Percentiles rank a stretch among this genome's conserved stretches.
Evolutionary conservation across 2,888 invertebrate species (phyloP).

Genomic region (Tetramorium bicarinatum): DNA sequence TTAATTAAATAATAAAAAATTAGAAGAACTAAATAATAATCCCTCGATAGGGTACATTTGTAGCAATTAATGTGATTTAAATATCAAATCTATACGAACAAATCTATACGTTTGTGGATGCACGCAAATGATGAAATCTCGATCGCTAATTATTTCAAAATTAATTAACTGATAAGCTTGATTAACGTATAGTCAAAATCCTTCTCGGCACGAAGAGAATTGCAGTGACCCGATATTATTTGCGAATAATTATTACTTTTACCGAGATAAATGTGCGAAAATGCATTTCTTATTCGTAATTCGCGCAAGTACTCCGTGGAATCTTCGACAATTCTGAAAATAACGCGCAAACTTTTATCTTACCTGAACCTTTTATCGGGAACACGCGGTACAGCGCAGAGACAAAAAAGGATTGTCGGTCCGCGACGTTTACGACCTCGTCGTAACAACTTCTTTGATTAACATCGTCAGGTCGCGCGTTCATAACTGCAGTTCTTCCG

Average conservation of each 20-base stretch:
- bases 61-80: neutral
- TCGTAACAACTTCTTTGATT: slow-evolving; percentile 47
- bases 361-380: slow-evolving; percentile 10
- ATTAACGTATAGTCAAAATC: neutral
- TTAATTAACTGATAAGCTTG: slow-evolving; percentile 26
- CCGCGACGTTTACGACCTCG: slow-evolving; percentile 36
- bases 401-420: slow-evolving; percentile 1
- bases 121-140: slow-evolving; percentile 29
- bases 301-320: neutral
- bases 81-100: neutral
- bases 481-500: slow-evolving; percentile 40
- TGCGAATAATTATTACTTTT: neutral
- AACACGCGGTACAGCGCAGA: neutral
- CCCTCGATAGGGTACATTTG: neutral
- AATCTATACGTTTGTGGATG: neutral
- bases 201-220: too few species aligned
- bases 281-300: neutral
- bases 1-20: neutral
- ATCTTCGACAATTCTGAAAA: slow-evolving; percentile 14
- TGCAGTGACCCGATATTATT: neutral
- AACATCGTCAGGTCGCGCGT: slow-evolving; percentile 30
- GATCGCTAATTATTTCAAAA: slow-evolving; percentile 13
- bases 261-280: neutral
- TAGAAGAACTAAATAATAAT: neutral
- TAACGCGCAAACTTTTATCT: neutral